Percentiles rank a stretch among this genome's conserved stretches.
phyloP scores from a whole-genome alignment of 2,888 invertebrate genomes.

The Pammene aurita region DNA sequence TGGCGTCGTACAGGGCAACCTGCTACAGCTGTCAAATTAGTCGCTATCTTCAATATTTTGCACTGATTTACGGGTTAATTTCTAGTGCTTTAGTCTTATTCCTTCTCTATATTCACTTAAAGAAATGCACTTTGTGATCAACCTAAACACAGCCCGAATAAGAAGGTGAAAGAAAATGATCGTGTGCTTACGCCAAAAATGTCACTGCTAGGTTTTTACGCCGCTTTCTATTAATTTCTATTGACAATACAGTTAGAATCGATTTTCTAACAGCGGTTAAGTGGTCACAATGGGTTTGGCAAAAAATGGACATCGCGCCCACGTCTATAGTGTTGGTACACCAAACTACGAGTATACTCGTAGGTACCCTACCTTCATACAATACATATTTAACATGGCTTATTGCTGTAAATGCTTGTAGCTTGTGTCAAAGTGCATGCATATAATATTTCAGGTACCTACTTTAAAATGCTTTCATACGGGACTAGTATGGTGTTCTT shows the following conservation, averaged over 20 bases:
- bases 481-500: no score
- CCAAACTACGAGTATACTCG: neutral
- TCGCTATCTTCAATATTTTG: no score
- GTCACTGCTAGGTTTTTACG: constrained; percentile 21
- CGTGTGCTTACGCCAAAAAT: constrained; percentile 16
- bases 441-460: no score
- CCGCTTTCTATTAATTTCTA: constrained; percentile 50
- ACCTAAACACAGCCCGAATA: neutral
- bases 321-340: neutral
- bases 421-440: no score
- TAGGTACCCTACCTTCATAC: neutral
- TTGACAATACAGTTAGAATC: constrained; percentile 54
- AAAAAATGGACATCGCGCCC: constrained; percentile 40
- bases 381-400: neutral
- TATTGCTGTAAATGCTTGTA: neutral
- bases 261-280: constrained; percentile 48
- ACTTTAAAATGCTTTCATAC: no score
- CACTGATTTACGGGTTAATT: no score
- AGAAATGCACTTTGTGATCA: neutral
- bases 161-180: constrained; percentile 1
- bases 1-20: no score
- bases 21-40: no score
- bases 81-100: no score
- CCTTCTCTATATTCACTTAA: no score
- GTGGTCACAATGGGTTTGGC: constrained; percentile 47